Percentiles rank a stretch among this genome's conserved stretches.
Evolutionary conservation across 2,113 vertebrate genomes (phyloP).

Genomic region (Marmota monax): DNA sequence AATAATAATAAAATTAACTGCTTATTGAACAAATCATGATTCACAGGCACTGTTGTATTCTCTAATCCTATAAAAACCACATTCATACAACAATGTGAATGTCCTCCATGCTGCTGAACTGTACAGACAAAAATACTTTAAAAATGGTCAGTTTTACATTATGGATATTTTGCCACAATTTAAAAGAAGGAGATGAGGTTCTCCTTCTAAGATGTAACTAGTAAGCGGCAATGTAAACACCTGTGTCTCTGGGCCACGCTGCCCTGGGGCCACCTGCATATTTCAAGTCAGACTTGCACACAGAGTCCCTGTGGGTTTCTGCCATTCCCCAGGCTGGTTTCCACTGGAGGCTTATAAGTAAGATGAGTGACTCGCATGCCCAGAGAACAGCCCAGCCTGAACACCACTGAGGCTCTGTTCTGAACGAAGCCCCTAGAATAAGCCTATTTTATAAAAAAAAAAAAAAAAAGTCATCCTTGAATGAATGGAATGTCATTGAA

Average conservation of each 20-base stretch:
- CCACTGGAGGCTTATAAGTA: background rate
- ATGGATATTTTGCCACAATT: background rate
- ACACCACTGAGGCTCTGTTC: background rate
- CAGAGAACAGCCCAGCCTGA: background rate
- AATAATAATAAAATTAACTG: background rate
- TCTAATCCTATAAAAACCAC: background rate
- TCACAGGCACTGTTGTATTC: background rate
- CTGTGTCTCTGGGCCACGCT: fast-evolving
- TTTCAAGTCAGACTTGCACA: background rate
- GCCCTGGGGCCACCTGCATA: background rate
- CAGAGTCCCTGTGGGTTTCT: background rate
- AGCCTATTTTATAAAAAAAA: slow-evolving; percentile 71
- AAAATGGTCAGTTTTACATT: background rate
- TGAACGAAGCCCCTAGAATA: slow-evolving; percentile 76
- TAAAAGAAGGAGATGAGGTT: background rate
- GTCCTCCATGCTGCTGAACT: background rate
- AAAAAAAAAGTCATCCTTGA: slow-evolving; percentile 75
- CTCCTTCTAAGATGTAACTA: background rate
- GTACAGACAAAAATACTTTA: background rate
- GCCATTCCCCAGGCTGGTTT: background rate
- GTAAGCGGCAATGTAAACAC: fast-evolving
- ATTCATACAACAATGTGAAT: background rate
- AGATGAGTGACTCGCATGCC: background rate
- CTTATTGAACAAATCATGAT: background rate
- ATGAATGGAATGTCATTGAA: slow-evolving; percentile 86